Evolutionary conservation across 2,797 vertebrate genomes (phyloP).

Genomic region (Echeneis naucrates): DNA sequence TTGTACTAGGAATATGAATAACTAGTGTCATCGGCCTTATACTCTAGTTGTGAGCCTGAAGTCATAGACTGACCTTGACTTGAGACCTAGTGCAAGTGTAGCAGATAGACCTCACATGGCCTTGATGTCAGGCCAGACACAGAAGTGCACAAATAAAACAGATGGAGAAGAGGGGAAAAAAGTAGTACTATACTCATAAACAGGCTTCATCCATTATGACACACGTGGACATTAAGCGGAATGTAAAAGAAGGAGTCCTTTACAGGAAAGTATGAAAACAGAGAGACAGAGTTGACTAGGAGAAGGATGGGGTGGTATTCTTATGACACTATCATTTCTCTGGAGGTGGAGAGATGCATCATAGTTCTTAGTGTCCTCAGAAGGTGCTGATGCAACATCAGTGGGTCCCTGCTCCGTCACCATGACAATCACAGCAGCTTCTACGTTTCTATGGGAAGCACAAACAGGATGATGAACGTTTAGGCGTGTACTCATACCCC

Average conservation of each 20-base stretch:
- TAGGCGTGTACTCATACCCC: not conserved
- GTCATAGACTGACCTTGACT: not conserved
- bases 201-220: conserved; percentile 28
- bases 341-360: conserved; percentile 67
- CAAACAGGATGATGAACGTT: not conserved
- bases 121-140: conserved; percentile 5
- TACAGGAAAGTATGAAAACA: conserved; percentile 21
- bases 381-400: conserved; percentile 67
- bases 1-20: not conserved
- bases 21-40: too few species aligned
- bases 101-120: not conserved
- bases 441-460: conserved; percentile 82
- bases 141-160: not conserved
- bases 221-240: conserved; percentile 43
- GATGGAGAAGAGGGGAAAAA: not conserved
- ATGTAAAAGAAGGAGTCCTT: too few species aligned
- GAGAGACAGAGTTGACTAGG: not conserved
- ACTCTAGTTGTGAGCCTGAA: not conserved
- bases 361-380: conserved; percentile 62
- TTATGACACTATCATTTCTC: conserved; percentile 56
- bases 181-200: conserved; percentile 31
- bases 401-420: conserved; percentile 72
- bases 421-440: conserved; percentile 48
- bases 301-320: conserved; percentile 13
- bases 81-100: not conserved